Conservation (phyloP, 2,797 vertebrate genomes). For the Psittacula derbiana region DNA sequence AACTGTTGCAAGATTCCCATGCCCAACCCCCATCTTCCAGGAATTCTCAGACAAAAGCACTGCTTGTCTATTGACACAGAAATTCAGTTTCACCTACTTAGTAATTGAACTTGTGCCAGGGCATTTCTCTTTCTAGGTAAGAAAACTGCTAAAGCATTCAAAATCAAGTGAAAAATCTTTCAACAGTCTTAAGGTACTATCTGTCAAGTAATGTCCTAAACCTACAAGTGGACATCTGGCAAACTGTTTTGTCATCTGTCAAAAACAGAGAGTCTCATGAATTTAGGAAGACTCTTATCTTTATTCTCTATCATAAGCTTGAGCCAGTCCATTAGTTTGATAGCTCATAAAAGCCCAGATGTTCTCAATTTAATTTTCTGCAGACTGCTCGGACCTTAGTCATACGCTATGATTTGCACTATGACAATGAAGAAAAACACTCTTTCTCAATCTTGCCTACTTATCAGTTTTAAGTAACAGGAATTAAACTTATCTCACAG, state of each 20-base stretch:
- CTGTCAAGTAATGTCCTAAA: neutral
- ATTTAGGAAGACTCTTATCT: neutral
- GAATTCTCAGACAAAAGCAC: neutral
- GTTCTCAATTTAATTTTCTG: neutral
- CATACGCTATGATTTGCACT: neutral
- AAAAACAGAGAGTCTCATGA: neutral
- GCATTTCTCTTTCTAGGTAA: neutral
- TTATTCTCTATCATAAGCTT: neutral
- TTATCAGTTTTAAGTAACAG: neutral
- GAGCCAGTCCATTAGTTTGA: neutral
- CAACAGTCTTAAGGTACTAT: neutral
- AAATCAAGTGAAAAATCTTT: neutral
- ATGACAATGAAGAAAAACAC: neutral
- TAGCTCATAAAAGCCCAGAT: neutral
- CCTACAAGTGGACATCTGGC: neutral
- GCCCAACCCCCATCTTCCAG: neutral
- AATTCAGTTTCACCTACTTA: neutral
- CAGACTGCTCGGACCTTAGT: neutral
- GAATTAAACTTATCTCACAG: neutral
- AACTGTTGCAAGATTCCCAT: neutral
- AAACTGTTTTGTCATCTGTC: neutral
- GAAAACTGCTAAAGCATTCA: neutral
- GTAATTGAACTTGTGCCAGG: neutral
- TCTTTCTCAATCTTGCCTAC: neutral
- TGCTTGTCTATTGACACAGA: neutral